Conservation (phyloP, 2,888 invertebrate species). For the Polylopha cassiicola region DNA sequence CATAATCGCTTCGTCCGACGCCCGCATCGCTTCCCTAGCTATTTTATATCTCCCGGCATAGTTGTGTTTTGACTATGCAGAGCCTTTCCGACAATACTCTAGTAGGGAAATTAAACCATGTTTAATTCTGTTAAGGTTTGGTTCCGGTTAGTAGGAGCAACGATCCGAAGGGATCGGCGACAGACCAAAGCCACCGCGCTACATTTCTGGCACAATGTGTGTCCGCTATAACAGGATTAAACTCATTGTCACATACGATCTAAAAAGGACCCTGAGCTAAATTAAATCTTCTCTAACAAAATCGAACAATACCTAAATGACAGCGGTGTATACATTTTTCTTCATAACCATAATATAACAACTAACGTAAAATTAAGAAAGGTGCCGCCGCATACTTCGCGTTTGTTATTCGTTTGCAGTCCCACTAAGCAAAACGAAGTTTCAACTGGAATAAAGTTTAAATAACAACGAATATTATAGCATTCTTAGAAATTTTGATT, state of each 20-base stretch:
- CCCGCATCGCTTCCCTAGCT: constrained; percentile 75
- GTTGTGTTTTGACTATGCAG: constrained; percentile 70
- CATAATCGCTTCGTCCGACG: constrained; percentile 77
- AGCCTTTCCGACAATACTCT: constrained; percentile 58
- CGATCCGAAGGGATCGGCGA: constrained; percentile 64
- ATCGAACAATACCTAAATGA: constrained; percentile 45
- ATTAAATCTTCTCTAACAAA: constrained; percentile 61
- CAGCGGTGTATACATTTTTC: too few relatives aligned
- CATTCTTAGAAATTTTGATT: too few relatives aligned
- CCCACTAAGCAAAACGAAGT: too few relatives aligned
- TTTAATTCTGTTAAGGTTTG: constrained; percentile 73
- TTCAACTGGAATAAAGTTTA: too few relatives aligned
- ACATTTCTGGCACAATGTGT: constrained; percentile 72
- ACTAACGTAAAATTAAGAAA: too few relatives aligned
- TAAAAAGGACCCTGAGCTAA: constrained; percentile 59
- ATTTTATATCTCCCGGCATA: constrained; percentile 74
- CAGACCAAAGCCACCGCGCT: constrained; percentile 71
- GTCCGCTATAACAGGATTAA: constrained; percentile 74
- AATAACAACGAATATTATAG: too few relatives aligned
- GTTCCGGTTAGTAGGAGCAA: constrained; percentile 64
- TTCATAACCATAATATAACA: too few relatives aligned
- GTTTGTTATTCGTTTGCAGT: too few relatives aligned
- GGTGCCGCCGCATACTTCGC: too few relatives aligned
- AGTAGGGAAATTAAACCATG: constrained; percentile 73
- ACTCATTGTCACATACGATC: constrained; percentile 70